phyloP scores from a whole-genome alignment of 2,888 invertebrate genomes.

The Corbicula japonica region DNA sequence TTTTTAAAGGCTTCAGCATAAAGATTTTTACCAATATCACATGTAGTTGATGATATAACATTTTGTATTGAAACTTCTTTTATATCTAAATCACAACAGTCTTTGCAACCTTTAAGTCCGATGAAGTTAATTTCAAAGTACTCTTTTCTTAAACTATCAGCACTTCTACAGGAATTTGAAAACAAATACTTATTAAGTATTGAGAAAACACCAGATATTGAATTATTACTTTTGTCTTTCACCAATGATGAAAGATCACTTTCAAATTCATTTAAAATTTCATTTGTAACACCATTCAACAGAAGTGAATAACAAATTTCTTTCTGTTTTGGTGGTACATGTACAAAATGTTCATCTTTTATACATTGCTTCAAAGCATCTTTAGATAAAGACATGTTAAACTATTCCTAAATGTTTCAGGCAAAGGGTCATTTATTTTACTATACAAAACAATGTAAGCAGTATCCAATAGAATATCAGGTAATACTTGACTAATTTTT shows the following conservation, averaged over 20 bases:
- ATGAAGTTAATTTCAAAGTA: neutral
- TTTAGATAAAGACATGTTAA: neutral
- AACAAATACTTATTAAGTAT: neutral
- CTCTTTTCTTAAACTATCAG: slow-evolving; percentile 1
- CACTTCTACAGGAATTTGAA: neutral
- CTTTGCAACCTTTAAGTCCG: neutral
- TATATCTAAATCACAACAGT: neutral
- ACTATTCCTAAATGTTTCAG: neutral
- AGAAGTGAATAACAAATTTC: neutral
- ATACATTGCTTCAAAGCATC: neutral
- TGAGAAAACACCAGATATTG: neutral
- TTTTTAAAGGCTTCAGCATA: neutral
- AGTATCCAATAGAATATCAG: neutral
- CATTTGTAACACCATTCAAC: slow-evolving; percentile 1
- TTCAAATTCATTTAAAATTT: slow-evolving; percentile 1
- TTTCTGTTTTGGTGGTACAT: slow-evolving; percentile 2
- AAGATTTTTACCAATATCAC: neutral
- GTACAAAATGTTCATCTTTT: neutral
- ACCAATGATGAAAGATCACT: neutral
- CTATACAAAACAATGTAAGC: slow-evolving; percentile 2
- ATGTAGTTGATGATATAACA: neutral
- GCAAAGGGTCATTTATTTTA: neutral
- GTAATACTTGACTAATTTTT: no score
- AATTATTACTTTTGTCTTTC: neutral
- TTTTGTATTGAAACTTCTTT: neutral